Percentiles rank a stretch among this genome's conserved stretches.
Evolutionary conservation across 2,888 invertebrate species (phyloP).

Genomic region (Papilio protenor): DNA sequence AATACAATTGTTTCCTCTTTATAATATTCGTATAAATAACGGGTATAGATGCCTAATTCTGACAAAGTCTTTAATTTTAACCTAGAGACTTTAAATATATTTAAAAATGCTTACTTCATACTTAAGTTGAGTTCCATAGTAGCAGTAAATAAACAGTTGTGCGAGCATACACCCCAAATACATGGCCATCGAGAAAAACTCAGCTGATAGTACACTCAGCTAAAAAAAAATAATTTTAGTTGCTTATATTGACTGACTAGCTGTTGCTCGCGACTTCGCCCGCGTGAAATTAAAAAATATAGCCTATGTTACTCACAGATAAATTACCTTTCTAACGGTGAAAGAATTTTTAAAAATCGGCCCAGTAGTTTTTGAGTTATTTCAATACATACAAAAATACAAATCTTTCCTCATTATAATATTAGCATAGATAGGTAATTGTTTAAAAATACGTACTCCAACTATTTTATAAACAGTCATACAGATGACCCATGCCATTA

Average conservation of each 20-base stretch:
- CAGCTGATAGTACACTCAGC: conserved; percentile 65
- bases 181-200: conserved; percentile 66
- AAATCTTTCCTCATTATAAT: too few species aligned
- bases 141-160: conserved; percentile 74
- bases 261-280: too few species aligned
- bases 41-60: not conserved
- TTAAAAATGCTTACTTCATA: conserved; percentile 60
- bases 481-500: conserved; percentile 74
- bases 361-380: too few species aligned
- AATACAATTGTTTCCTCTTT: not conserved
- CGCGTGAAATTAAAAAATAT: too few species aligned
- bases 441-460: conserved; percentile 59
- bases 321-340: too few species aligned
- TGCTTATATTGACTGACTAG: not conserved
- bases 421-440: too few species aligned
- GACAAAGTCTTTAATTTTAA: not conserved
- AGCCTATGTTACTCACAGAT: too few species aligned
- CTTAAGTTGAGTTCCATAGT: conserved; percentile 70
- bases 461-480: conserved; percentile 76
- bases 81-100: not conserved
- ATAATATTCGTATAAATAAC: not conserved
- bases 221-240: conserved; percentile 51
- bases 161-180: conserved; percentile 71
- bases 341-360: too few species aligned
- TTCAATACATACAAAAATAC: too few species aligned